These are phyloP conservation scores for Sitta carolinensis DNA, from an alignment of 2,797 vertebrate genomes.

Conservation along the genomic window DNA sequence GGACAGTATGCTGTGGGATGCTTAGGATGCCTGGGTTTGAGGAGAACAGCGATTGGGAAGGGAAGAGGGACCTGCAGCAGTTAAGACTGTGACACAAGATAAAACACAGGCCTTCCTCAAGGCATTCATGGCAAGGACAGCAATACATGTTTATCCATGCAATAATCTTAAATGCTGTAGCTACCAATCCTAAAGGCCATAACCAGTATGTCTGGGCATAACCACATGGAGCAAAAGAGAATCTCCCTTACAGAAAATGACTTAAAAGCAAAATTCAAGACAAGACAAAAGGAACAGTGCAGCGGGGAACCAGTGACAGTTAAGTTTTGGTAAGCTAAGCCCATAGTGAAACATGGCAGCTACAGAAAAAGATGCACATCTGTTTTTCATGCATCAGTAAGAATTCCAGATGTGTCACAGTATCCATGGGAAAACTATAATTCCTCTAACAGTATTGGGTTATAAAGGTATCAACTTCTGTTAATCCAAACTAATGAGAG, in stretches of 20 bases:
- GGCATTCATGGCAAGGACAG: neutral
- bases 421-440: neutral
- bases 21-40: neutral
- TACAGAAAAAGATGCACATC: neutral
- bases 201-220: neutral
- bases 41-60: neutral
- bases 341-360: neutral
- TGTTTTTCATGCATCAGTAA: neutral
- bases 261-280: neutral
- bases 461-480: neutral
- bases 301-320: neutral
- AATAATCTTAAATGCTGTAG: neutral
- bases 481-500: neutral
- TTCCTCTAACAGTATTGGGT: neutral
- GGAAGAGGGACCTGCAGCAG: neutral
- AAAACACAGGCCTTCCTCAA: neutral
- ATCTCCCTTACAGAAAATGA: rapidly evolving
- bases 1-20: neutral
- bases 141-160: neutral
- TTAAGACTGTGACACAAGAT: neutral
- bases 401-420: neutral
- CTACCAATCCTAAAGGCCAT: neutral
- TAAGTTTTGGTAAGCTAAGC: neutral
- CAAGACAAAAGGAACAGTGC: rapidly evolving
- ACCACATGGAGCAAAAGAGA: neutral